Evolutionary conservation across 2,888 invertebrate species (phyloP).

Genomic region (Acheta domesticus): DNA sequence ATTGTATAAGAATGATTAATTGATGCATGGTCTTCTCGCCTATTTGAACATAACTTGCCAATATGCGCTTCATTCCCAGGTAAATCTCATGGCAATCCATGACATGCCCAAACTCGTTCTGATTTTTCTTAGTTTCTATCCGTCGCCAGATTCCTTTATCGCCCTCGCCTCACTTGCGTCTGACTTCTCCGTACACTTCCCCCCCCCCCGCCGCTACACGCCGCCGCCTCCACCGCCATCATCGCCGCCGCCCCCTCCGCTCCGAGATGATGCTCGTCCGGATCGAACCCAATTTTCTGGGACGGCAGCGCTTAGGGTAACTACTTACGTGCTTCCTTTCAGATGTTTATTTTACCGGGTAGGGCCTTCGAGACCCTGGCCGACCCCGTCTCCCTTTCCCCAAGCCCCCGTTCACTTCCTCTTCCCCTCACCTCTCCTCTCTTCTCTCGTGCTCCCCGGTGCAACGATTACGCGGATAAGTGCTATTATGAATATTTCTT

Average conservation of each 20-base stretch:
- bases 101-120: too few species aligned
- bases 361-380: background rate
- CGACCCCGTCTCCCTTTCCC: background rate
- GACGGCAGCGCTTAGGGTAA: conserved; percentile 18
- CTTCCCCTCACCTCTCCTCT: background rate
- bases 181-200: background rate
- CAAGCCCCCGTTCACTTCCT: background rate
- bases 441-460: background rate
- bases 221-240: background rate
- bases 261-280: background rate
- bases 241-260: background rate
- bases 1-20: too few species aligned
- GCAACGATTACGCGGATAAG: background rate
- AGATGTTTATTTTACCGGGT: background rate
- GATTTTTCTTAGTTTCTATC: too few species aligned
- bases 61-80: too few species aligned
- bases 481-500: conserved; percentile 2
- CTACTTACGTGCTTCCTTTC: conserved; percentile 10
- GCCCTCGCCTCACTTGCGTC: too few species aligned
- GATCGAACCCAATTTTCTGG: conserved; percentile 10
- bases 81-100: too few species aligned
- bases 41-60: too few species aligned
- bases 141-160: too few species aligned
- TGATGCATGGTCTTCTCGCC: too few species aligned
- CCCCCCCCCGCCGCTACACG: background rate